phyloP scores from a whole-genome alignment of 2,888 invertebrate genomes.

The Isoperla grammatica region DNA sequence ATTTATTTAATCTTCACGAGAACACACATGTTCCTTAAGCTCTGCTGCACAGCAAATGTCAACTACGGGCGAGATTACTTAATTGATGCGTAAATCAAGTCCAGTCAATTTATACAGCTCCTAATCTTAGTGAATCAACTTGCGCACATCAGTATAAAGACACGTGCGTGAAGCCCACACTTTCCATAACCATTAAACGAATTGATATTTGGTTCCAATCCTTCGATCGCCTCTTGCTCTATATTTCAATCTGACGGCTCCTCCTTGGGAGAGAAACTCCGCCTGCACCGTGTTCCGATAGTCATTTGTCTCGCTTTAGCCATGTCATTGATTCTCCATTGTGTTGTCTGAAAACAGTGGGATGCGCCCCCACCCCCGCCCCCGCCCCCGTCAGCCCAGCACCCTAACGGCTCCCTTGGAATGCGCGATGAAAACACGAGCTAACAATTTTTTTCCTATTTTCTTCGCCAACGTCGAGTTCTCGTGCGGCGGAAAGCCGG shows the following conservation, averaged over 20 bases:
- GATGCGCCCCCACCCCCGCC: conserved; percentile 1
- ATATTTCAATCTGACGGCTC: background rate
- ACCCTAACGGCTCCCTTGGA: background rate
- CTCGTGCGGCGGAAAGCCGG: conserved; percentile 13
- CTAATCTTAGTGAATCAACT: too few species aligned
- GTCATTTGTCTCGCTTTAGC: conserved; percentile 20
- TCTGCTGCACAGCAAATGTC: too few species aligned
- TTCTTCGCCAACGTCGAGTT: conserved; percentile 3
- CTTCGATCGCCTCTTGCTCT: background rate
- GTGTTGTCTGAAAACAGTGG: conserved; percentile 1
- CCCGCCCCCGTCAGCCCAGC: background rate
- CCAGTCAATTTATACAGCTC: too few species aligned
- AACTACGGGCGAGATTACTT: too few species aligned
- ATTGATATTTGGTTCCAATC: too few species aligned
- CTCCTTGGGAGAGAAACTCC: background rate
- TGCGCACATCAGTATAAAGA: too few species aligned
- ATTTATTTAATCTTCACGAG: too few species aligned
- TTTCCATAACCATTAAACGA: too few species aligned
- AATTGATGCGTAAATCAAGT: too few species aligned
- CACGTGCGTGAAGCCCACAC: too few species aligned
- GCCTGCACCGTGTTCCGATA: conserved; percentile 6
- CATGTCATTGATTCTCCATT: conserved; percentile 24
- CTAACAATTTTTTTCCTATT: conserved; percentile 5
- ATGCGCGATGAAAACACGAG: conserved; percentile 2
- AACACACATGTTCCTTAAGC: too few species aligned